Base-by-base conservation (phyloP, 2,113 vertebrate genomes). In the Coptodon rendalli region DNA sequence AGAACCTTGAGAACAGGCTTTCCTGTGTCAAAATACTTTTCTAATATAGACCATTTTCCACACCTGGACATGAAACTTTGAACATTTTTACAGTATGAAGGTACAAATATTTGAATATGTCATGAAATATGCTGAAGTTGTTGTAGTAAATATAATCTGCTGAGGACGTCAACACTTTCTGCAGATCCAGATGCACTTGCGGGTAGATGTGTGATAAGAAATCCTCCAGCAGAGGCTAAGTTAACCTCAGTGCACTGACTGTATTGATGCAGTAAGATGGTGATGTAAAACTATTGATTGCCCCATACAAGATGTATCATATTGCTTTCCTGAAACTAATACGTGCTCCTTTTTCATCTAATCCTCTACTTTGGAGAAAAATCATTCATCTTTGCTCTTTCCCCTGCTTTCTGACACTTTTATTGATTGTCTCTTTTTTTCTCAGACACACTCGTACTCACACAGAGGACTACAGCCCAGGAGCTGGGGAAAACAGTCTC, bases 361-460 rank as follows among this genome's bases (percentile, higher is more conserved):
- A 59, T 45, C 40, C 8, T 27, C 40, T 48, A 16, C 24, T 71
- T 66, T 1, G 10, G 50, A 22, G 40, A 9, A 61, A 83, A 81
- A 48, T 43, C 43, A 86, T 89, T 9, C 14, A n/a, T 71, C 79
- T 38, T 50, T 24, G 36, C 57, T 71, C 9, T 36, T 63, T 6
- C 57, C 13, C 10, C 19, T 56, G 45, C 54, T 50, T 79, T 81
- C 45, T 82, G 82, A 48, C 80, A 81, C 19, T 80, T 56, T 82
- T 82, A 94, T 90, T 85, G 89, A 94, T 89, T 22, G n/a, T 34
- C 29, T 87, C 27, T 48, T 40, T 14, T 59, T n/a, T 40, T 79
- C 68, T 43, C 38, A 79, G 13, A 80, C 36, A 53, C 48, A 61
- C 24, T 76, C 6, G 19, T 31, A 53, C 36, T 63, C 53, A 79